Evolutionary conservation across 2,797 vertebrate genomes (phyloP).

Genomic region (Chelidonichthys spinosus): DNA sequence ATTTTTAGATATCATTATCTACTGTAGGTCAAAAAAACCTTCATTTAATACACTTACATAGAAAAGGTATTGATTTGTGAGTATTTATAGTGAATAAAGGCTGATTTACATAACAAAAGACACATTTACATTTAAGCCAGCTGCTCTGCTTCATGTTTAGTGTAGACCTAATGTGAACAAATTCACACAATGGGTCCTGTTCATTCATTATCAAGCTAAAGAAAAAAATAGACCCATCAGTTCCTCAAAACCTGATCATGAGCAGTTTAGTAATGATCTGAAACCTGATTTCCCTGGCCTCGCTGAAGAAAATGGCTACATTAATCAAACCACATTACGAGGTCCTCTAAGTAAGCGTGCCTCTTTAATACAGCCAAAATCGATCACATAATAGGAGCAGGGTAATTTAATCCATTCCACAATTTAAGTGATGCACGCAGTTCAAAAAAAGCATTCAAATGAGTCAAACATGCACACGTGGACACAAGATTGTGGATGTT

Average conservation of each 20-base stretch:
- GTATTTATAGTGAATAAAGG: neutral
- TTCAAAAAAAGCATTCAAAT: neutral
- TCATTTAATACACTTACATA: neutral
- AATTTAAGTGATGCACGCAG: neutral
- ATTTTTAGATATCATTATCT: neutral
- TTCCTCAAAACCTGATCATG: neutral
- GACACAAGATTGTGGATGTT: slow-evolving; percentile 17
- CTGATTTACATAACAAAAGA: neutral
- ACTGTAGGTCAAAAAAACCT: neutral
- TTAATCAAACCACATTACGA: slow-evolving; percentile 12
- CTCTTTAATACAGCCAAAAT: slow-evolving; percentile 2
- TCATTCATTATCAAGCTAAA: neutral
- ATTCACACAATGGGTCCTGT: neutral
- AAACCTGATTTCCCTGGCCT: neutral
- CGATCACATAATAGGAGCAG: slow-evolving; percentile 1
- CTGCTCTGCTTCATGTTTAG: neutral
- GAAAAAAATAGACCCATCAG: neutral
- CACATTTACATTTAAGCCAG: neutral
- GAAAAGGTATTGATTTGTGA: neutral
- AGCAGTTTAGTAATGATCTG: slow-evolving; percentile 2
- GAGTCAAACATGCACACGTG: neutral
- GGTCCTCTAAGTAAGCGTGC: neutral
- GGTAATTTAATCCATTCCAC: neutral
- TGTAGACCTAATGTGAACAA: neutral
- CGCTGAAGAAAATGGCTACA: neutral